phyloP scores from a whole-genome alignment of 2,113 vertebrate species.

The Coptodon bakossiorum region DNA sequence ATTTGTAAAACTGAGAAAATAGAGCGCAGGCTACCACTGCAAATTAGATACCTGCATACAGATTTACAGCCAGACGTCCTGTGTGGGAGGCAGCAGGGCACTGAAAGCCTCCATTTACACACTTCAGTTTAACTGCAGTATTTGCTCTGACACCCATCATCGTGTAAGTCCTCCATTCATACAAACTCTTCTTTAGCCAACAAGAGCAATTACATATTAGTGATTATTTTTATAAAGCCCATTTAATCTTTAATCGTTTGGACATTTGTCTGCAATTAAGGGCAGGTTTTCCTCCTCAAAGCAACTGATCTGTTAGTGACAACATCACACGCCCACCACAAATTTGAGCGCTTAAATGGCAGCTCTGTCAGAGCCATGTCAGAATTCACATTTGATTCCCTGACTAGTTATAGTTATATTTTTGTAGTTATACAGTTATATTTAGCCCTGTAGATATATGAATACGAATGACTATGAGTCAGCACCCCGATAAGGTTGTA shows the following conservation, averaged over 20 bases:
- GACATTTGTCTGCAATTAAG: conserved; percentile 40
- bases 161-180: conserved; percentile 67
- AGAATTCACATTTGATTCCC: neutral
- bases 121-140: conserved; percentile 67
- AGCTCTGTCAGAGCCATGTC: conserved; percentile 21
- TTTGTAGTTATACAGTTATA: neutral
- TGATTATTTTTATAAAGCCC: conserved; percentile 62
- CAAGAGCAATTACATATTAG: conserved; percentile 44
- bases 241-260: conserved; percentile 56
- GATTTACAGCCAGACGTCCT: conserved; percentile 43
- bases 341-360: conserved; percentile 17
- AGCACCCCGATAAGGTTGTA: neutral
- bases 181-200: conserved; percentile 45
- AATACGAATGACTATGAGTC: neutral
- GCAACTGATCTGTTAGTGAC: conserved; percentile 46
- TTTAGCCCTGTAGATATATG: neutral
- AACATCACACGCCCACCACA: conserved; percentile 10
- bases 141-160: conserved; percentile 64
- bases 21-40: neutral
- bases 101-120: conserved; percentile 72
- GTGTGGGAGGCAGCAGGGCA: conserved; percentile 61
- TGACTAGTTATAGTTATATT: neutral
- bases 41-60: conserved; percentile 52
- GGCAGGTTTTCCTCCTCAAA: conserved; percentile 7
- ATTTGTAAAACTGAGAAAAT: conserved; percentile 11